A percentile compares a stretch with the other conserved stretches of the same genome.
phyloP scores from a whole-genome alignment of 2,113 vertebrate species.

The Clarias gariepinus region DNA sequence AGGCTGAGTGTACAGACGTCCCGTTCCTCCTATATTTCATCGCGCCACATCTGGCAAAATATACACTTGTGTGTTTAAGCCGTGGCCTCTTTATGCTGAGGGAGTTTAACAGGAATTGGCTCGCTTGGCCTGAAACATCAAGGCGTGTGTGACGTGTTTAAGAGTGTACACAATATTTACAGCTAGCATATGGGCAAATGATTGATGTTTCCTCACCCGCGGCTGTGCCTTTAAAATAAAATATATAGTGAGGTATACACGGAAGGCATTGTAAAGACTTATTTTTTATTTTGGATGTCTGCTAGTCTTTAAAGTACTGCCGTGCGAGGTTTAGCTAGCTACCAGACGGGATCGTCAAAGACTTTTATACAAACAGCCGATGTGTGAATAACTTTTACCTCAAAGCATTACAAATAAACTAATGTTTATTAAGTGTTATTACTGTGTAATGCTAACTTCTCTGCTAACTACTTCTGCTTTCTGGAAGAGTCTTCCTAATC shows the following conservation, averaged over 20 bases:
- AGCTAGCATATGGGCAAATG: neutral
- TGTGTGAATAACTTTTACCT: neutral
- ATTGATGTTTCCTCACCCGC: constrained; percentile 2
- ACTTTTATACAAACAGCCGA: neutral
- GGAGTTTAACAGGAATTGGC: constrained; percentile 23
- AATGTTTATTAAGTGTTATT: too few species aligned
- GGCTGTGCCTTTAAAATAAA: neutral
- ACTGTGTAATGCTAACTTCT: neutral
- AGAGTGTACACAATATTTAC: constrained; percentile 21
- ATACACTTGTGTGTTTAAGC: constrained; percentile 30
- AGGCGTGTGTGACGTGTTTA: constrained; percentile 24
- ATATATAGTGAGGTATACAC: neutral
- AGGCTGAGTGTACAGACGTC: neutral
- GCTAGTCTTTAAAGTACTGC: neutral
- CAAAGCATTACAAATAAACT: neutral
- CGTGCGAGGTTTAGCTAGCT: neutral
- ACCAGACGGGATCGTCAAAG: too few species aligned
- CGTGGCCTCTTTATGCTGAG: constrained; percentile 2
- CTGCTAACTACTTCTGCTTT: neutral
- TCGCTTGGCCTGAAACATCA: neutral
- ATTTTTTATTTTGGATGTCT: neutral
- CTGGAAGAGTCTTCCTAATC: neutral
- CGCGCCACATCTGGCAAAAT: constrained; percentile 50
- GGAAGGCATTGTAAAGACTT: neutral
- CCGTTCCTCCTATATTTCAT: constrained; percentile 10